Percentiles rank a stretch among this genome's conserved stretches.
These are phyloP conservation scores for Leucoma salicis DNA, from an alignment of 2,888 invertebrate species.

Conservation along the genomic window DNA sequence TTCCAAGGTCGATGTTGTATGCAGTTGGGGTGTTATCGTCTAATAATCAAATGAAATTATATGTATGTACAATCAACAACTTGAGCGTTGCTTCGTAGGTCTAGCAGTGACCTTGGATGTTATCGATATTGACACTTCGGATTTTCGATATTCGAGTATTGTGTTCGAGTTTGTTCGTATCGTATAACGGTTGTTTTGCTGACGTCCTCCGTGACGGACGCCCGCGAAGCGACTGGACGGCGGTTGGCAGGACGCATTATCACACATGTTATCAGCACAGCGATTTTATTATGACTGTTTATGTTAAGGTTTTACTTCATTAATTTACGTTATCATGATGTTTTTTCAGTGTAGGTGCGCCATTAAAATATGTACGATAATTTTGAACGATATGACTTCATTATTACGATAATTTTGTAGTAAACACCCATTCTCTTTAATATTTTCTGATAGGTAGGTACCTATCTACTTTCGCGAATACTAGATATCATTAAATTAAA, in stretches of 20 bases:
- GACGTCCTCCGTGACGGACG: conserved; percentile 64
- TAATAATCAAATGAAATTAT: conserved; percentile 66
- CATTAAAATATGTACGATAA: conserved; percentile 12
- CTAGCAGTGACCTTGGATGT: conserved; percentile 35
- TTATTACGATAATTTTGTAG: too few species aligned
- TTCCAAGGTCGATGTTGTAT: conserved; percentile 62
- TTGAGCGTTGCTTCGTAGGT: conserved; percentile 43
- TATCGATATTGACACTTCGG: conserved; percentile 33
- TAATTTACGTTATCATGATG: conserved; percentile 32
- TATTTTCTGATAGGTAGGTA: too few species aligned
- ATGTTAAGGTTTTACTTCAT: conserved; percentile 39
- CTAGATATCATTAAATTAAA: too few species aligned
- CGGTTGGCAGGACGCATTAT: conserved; percentile 39
- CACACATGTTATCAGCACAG: conserved; percentile 49
- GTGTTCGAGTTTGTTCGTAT: conserved; percentile 55
- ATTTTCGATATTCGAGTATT: conserved; percentile 23
- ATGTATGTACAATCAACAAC: conserved; percentile 54
- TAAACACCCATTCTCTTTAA: too few species aligned
- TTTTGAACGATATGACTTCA: neutral
- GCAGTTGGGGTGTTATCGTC: conserved; percentile 50
- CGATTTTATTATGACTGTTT: conserved; percentile 41
- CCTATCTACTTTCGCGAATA: too few species aligned
- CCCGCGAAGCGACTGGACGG: conserved; percentile 59
- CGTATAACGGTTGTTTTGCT: conserved; percentile 47
- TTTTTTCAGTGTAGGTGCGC: conserved; percentile 21